Evolutionary conservation across 2,797 vertebrate species (phyloP).

Genomic region (Anniella stebbinsi): DNA sequence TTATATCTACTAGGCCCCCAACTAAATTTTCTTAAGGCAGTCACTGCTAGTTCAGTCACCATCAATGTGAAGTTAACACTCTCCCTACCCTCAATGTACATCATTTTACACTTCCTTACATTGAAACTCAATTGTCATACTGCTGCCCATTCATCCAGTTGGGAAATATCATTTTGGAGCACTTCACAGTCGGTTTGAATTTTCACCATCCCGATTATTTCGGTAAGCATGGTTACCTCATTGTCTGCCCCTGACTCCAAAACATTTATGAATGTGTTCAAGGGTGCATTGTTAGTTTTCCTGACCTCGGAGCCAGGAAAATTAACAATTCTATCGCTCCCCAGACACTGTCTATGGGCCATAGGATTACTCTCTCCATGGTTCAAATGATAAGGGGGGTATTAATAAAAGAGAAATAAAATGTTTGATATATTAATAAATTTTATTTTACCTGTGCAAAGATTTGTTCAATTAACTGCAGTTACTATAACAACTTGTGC

Average conservation of each 20-base stretch:
- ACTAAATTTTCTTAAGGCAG: not conserved
- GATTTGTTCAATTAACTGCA: conserved; percentile 51
- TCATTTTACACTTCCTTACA: not conserved
- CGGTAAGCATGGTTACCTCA: no score
- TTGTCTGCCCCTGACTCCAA: no score
- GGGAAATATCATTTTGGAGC: not conserved
- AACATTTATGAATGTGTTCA: no score
- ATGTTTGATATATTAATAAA: not conserved
- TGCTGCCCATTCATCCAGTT: not conserved
- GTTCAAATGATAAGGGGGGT: no score
- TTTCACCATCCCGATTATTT: not conserved
- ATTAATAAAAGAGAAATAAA: not conserved
- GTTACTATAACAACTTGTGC: conserved; percentile 31
- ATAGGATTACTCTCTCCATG: no score
- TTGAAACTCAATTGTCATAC: not conserved
- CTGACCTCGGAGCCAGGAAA: no score
- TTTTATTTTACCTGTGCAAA: conserved; percentile 52
- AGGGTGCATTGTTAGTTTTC: not conserved
- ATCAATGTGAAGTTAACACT: not conserved
- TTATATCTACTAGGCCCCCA: not conserved
- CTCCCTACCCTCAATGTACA: not conserved
- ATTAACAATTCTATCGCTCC: no score
- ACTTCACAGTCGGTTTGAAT: not conserved
- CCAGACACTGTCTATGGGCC: no score
- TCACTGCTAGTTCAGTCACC: not conserved